phyloP scores from a whole-genome alignment of 2,113 vertebrate species.

The Prochilodus magdalenae region DNA sequence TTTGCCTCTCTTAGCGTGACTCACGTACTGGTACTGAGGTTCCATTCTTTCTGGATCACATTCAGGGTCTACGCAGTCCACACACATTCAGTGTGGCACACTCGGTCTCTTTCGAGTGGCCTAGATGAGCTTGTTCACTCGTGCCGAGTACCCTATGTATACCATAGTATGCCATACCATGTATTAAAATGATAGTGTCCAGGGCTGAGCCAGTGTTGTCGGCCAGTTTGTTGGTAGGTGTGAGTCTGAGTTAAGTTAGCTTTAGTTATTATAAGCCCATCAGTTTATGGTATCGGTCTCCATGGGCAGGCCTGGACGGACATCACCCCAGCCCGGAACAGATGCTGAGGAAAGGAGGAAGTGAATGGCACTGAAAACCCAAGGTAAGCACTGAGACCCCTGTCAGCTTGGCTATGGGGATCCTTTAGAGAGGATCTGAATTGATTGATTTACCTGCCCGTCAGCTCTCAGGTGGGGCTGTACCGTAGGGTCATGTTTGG shows the following conservation, averaged over 20 bases:
- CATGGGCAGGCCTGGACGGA: background rate
- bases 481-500: background rate
- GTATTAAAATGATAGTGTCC: background rate
- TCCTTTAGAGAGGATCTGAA: too few species aligned
- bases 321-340: slow-evolving; percentile 30
- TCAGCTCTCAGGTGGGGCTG: background rate
- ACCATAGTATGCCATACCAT: background rate
- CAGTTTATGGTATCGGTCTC: background rate
- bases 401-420: background rate
- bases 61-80: background rate
- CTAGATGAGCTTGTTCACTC: too few species aligned
- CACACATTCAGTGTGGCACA: too few species aligned
- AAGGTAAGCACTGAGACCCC: slow-evolving; percentile 61
- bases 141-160: too few species aligned
- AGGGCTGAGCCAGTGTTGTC: background rate
- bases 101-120: too few species aligned
- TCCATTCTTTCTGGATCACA: too few species aligned
- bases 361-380: slow-evolving; percentile 72
- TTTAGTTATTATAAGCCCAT: background rate
- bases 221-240: background rate
- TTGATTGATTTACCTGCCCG: background rate
- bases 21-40: too few species aligned
- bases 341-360: slow-evolving; percentile 56
- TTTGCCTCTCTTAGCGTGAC: too few species aligned
- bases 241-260: background rate